phyloP scores from a whole-genome alignment of 2,888 invertebrate species.

The Polietes domitor region DNA sequence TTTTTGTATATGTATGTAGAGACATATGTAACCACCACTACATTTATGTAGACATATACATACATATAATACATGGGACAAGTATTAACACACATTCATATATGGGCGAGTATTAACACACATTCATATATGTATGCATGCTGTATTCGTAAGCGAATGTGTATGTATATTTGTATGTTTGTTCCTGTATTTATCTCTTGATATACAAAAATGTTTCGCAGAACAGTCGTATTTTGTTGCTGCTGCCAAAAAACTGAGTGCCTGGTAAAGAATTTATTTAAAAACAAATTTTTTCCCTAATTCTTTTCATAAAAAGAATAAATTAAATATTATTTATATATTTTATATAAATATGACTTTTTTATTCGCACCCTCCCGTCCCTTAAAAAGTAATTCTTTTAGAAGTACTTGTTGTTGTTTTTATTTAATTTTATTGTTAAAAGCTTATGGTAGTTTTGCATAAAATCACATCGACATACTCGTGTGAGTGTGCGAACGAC shows the following conservation, averaged over 20 bases:
- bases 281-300: background rate
- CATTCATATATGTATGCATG: background rate
- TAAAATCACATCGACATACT: too few relatives aligned
- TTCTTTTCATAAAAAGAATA: background rate
- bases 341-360: slow-evolving; percentile 17
- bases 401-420: background rate
- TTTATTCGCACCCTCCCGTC: background rate
- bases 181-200: background rate
- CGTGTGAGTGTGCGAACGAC: too few relatives aligned
- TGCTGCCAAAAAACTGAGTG: slow-evolving; percentile 2
- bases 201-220: background rate
- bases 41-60: background rate
- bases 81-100: background rate
- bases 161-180: background rate
- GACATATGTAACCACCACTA: background rate
- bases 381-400: background rate
- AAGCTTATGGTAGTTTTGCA: too few relatives aligned
- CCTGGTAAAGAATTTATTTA: slow-evolving; percentile 32
- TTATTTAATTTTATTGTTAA: background rate
- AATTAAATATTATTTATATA: slow-evolving; percentile 1
- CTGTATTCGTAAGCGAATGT: background rate
- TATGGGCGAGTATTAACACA: background rate
- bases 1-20: background rate
- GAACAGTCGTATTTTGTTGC: background rate
- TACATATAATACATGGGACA: background rate